A percentile compares a stretch with the other conserved stretches of the same genome.
Conservation (phyloP, 1,140 invertebrate genomes). For the Heliconius nattereri region DNA sequence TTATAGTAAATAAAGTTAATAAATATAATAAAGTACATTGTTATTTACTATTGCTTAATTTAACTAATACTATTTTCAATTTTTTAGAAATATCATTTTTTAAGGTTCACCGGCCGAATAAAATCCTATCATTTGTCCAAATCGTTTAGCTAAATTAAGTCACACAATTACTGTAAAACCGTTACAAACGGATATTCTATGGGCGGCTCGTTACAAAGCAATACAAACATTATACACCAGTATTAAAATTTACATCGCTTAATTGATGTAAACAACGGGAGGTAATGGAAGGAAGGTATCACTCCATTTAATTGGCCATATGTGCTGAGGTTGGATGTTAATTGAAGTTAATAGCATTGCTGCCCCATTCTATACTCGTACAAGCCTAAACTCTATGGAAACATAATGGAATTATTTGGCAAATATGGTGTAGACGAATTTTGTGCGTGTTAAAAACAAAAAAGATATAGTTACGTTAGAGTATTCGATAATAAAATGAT, state of each 20-base stretch:
- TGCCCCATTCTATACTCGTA: constrained; percentile 50
- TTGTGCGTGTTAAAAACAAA: background rate
- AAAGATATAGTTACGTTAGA: no score
- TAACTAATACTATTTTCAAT: no score
- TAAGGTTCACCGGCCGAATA: no score
- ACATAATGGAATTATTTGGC: constrained; percentile 30
- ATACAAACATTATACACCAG: constrained; percentile 38
- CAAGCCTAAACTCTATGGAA: constrained; percentile 45
- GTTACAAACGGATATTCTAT: background rate
- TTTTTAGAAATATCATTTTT: no score
- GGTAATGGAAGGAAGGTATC: constrained; percentile 78
- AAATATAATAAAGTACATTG: background rate
- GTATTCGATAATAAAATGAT: no score
- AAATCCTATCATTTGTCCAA: no score
- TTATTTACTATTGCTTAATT: no score
- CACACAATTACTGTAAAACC: background rate
- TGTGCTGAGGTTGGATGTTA: constrained; percentile 74
- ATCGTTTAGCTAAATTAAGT: background rate
- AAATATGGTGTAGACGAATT: background rate
- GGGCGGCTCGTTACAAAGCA: background rate
- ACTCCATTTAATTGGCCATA: constrained; percentile 77
- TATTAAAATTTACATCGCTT: constrained; percentile 67
- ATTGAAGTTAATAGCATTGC: constrained; percentile 75
- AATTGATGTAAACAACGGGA: constrained; percentile 76
- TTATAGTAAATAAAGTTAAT: background rate